phyloP scores from a whole-genome alignment of 1,140 invertebrate genomes.

The Eupeodes corollae region DNA sequence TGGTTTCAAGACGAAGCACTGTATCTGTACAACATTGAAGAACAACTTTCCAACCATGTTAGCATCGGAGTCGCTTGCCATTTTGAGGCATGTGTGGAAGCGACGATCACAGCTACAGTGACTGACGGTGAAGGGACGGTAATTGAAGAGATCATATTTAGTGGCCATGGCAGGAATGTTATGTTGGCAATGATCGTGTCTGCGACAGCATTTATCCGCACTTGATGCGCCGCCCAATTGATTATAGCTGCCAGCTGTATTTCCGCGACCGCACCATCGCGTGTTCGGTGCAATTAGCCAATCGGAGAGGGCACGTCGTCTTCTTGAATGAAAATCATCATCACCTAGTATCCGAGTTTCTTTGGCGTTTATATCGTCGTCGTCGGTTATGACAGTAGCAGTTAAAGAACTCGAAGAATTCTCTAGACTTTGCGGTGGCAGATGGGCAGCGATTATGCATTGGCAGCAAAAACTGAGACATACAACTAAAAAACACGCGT shows the following conservation, averaged over 20 bases:
- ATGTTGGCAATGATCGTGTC: slow-evolving; percentile 61
- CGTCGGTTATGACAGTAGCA: too few relatives aligned
- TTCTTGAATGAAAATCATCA: slow-evolving; percentile 14
- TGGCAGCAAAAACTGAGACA: too few relatives aligned
- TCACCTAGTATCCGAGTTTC: too few relatives aligned
- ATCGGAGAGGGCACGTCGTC: slow-evolving; percentile 40
- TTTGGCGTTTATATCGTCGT: too few relatives aligned
- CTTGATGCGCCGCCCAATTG: slow-evolving; percentile 55
- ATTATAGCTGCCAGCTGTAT: slow-evolving; percentile 50
- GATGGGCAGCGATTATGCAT: too few relatives aligned
- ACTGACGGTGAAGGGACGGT: slow-evolving; percentile 68
- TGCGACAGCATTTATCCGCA: slow-evolving; percentile 69
- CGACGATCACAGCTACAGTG: slow-evolving; percentile 77
- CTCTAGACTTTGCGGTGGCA: too few relatives aligned
- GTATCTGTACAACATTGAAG: slow-evolving; percentile 86
- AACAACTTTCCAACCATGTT: slow-evolving; percentile 87
- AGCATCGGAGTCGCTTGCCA: slow-evolving; percentile 67
- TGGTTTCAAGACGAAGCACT: slow-evolving; percentile 78
- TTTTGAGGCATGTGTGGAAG: slow-evolving; percentile 82
- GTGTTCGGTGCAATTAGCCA: slow-evolving; percentile 62
- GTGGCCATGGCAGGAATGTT: slow-evolving; percentile 58
- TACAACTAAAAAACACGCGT: too few relatives aligned
- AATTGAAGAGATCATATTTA: slow-evolving; percentile 66
- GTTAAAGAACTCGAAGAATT: too few relatives aligned
- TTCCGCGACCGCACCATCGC: slow-evolving; percentile 73